A percentile compares a stretch with the other conserved stretches of the same genome.
These are phyloP conservation scores for Dicrurus megarhynchus DNA, from an alignment of 2,113 vertebrate species.

Conservation along the genomic window DNA sequence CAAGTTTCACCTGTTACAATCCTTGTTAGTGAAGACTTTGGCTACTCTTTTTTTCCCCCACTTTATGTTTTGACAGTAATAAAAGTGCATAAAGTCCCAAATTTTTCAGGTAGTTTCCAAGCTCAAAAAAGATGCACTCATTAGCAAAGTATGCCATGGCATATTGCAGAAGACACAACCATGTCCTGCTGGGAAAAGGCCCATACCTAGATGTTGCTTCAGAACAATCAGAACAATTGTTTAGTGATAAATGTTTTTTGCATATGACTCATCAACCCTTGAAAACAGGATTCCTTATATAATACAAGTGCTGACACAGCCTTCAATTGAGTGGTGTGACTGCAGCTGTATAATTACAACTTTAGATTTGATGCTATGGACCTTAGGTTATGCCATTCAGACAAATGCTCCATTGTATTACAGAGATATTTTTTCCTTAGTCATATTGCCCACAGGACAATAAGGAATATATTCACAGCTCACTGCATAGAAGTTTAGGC, in stretches of 20 bases:
- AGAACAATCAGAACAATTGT: conserved; percentile 47
- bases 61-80: neutral
- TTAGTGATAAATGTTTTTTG: conserved; percentile 14
- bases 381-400: neutral
- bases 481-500: neutral
- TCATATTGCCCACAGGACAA: conserved; percentile 13
- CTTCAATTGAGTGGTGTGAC: conserved; percentile 33
- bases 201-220: neutral
- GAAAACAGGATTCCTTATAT: conserved; percentile 20
- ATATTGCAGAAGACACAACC: neutral
- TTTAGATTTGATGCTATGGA: conserved; percentile 32
- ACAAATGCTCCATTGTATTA: conserved; percentile 18
- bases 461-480: conserved; percentile 9
- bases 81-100: neutral
- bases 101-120: neutral
- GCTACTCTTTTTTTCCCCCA: neutral
- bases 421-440: conserved; percentile 13
- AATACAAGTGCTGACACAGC: conserved; percentile 32
- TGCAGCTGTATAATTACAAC: conserved; percentile 59
- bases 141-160: neutral
- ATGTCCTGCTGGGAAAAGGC: neutral
- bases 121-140: neutral
- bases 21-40: neutral
- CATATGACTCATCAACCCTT: conserved; percentile 60
- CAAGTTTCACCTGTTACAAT: neutral